Percentiles rank a stretch among this genome's conserved stretches.
Conservation (phyloP, 2,888 invertebrate genomes). For the Epinotia brunnichana region DNA sequence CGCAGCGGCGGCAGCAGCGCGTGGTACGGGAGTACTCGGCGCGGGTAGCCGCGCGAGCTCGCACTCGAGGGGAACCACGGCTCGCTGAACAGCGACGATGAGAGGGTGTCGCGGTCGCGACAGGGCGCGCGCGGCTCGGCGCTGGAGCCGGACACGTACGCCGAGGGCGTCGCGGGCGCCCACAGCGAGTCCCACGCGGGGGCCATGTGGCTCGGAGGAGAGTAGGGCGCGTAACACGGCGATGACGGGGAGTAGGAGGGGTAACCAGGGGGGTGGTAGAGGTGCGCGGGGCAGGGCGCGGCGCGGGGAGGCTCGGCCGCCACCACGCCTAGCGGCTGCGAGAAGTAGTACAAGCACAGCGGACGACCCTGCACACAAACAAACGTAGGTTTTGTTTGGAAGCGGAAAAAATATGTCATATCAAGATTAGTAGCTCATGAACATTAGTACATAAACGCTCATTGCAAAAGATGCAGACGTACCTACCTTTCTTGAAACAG, state of each 20-base stretch:
- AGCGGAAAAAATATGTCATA: neutral
- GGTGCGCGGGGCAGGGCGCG: conserved; percentile 47
- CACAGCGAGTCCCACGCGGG: conserved; percentile 47
- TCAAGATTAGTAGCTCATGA: neutral
- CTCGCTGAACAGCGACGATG: conserved; percentile 66
- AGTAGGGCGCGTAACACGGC: conserved; percentile 57
- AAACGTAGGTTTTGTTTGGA: neutral
- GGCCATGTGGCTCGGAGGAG: conserved; percentile 58
- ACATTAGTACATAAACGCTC: too few relatives aligned
- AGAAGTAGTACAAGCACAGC: conserved; percentile 83
- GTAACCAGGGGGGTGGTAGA: conserved; percentile 46
- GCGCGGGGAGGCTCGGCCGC: conserved; percentile 73
- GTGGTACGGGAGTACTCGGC: conserved; percentile 61
- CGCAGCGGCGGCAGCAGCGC: conserved; percentile 69
- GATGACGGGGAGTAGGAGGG: conserved; percentile 51
- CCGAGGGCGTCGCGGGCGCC: conserved; percentile 47
- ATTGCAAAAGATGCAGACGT: too few relatives aligned
- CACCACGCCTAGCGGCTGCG: conserved; percentile 82
- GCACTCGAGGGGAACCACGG: conserved; percentile 64
- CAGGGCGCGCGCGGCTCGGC: conserved; percentile 53
- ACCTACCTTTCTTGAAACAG: too few relatives aligned
- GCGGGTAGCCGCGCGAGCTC: conserved; percentile 54
- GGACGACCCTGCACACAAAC: conserved; percentile 69
- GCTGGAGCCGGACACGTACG: conserved; percentile 47
- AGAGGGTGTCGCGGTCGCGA: conserved; percentile 56